phyloP scores from a whole-genome alignment of 2,797 vertebrate genomes.

The Thunnus albacares region DNA sequence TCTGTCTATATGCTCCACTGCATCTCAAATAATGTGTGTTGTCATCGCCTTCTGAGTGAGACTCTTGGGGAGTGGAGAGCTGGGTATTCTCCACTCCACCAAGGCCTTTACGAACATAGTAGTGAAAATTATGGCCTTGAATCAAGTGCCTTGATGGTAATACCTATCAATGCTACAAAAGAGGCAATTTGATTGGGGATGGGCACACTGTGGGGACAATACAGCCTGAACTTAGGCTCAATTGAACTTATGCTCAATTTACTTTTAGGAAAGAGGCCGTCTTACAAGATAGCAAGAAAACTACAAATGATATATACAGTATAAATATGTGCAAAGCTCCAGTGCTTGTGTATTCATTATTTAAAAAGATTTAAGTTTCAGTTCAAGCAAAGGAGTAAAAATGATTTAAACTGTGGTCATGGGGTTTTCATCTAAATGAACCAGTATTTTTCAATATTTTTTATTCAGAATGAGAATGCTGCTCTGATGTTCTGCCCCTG shows the following conservation, averaged over 20 bases:
- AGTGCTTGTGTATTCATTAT: too few species aligned
- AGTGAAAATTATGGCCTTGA: conserved; percentile 7
- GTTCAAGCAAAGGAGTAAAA: not conserved
- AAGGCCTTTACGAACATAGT: not conserved
- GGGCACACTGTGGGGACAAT: conserved; percentile 7
- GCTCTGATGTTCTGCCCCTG: conserved; percentile 3
- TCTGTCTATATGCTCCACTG: not conserved
- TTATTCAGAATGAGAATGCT: not conserved
- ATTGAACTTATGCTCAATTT: not conserved
- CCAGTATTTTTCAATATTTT: not conserved
- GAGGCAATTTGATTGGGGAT: conserved; percentile 5
- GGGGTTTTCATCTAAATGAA: not conserved
- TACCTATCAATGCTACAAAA: conserved; percentile 3
- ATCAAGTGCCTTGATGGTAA: conserved; percentile 22
- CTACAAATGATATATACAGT: not conserved
- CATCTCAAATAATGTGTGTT: conserved; percentile 6
- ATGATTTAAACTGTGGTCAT: not conserved
- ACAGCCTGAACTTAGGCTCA: not conserved
- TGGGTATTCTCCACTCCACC: not conserved
- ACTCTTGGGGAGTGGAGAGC: not conserved
- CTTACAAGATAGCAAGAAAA: not conserved
- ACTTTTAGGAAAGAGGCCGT: not conserved
- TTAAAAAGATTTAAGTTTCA: not conserved
- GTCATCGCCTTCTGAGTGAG: not conserved
- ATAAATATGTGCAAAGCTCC: not conserved